These are phyloP conservation scores for Andrena bicolor DNA, from an alignment of 2,888 invertebrate species.

Conservation along the genomic window DNA sequence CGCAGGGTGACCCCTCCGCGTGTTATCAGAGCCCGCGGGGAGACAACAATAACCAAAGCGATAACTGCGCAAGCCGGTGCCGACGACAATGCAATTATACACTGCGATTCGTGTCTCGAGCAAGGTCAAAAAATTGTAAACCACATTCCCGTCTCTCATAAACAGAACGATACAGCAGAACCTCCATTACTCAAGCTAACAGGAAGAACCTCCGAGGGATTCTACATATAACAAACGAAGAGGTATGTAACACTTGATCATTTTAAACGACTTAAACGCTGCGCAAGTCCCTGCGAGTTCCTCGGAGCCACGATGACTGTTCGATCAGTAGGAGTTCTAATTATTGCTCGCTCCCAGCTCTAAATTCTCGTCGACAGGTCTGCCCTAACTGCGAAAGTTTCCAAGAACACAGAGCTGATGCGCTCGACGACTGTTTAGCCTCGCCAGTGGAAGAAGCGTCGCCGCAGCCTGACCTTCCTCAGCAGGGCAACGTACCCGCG, in stretches of 20 bases:
- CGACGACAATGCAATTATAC: constrained; percentile 19
- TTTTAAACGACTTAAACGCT: too few relatives aligned
- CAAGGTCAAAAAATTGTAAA: constrained; percentile 15
- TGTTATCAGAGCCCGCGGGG: constrained; percentile 57
- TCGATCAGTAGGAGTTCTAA: too few relatives aligned
- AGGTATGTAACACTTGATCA: too few relatives aligned
- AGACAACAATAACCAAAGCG: constrained; percentile 52
- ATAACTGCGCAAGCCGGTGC: constrained; percentile 10
- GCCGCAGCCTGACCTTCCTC: constrained; percentile 49
- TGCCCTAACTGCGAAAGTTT: not conserved
- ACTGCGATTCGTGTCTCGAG: not conserved
- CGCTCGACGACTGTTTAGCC: constrained; percentile 2
- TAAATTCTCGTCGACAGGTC: not conserved
- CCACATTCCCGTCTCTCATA: not conserved
- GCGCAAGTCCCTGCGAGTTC: too few relatives aligned
- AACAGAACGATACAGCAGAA: too few relatives aligned
- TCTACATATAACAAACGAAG: too few relatives aligned
- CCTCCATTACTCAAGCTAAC: too few relatives aligned
- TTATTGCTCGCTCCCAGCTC: too few relatives aligned
- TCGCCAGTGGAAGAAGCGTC: constrained; percentile 5
- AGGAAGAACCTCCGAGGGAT: too few relatives aligned
- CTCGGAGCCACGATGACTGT: too few relatives aligned
- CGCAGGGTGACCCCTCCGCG: constrained; percentile 40
- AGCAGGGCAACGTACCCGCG: constrained; percentile 41
- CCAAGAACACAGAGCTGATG: constrained; percentile 6